These are phyloP conservation scores for Pterocles orientalis DNA, from an alignment of 2,113 vertebrate genomes.

Conservation along the genomic window DNA sequence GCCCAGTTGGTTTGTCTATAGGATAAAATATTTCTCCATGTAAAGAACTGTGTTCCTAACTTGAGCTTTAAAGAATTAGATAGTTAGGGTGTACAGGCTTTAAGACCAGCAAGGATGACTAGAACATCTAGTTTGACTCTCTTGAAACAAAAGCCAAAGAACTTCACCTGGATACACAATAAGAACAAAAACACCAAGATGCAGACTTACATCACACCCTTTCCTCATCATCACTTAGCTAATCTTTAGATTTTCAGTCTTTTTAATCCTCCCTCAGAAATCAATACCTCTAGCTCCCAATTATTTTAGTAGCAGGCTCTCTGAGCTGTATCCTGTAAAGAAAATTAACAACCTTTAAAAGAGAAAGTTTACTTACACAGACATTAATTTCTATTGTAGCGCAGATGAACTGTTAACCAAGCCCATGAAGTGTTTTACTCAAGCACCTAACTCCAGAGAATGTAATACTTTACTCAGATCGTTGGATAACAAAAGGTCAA, in stretches of 20 bases:
- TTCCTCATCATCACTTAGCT: background rate
- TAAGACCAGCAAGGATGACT: background rate
- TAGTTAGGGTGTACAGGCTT: background rate
- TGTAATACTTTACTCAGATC: slow-evolving; percentile 41
- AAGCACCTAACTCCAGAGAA: slow-evolving; percentile 9
- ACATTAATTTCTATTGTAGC: slow-evolving; percentile 62
- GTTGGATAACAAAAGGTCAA: slow-evolving; percentile 69
- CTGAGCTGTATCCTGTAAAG: background rate
- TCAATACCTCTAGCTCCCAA: background rate
- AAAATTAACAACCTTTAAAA: slow-evolving; percentile 74
- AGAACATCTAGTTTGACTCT: background rate
- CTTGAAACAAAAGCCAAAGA: background rate
- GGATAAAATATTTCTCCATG: background rate
- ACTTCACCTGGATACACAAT: background rate
- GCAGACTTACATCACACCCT: background rate
- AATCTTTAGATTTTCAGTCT: background rate
- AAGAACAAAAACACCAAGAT: background rate
- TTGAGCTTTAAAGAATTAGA: background rate
- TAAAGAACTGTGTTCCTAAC: background rate
- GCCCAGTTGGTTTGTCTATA: fast-evolving
- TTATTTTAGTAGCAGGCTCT: slow-evolving; percentile 23
- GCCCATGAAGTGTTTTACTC: background rate
- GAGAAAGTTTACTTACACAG: slow-evolving; percentile 48
- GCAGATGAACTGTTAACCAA: slow-evolving; percentile 7
- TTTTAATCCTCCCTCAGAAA: slow-evolving; percentile 30